Evolutionary conservation across 2,797 vertebrate genomes (phyloP), one percentile per base, ranked within the genome.

Genomic region (Gastrophryne carolinensis): DNA sequence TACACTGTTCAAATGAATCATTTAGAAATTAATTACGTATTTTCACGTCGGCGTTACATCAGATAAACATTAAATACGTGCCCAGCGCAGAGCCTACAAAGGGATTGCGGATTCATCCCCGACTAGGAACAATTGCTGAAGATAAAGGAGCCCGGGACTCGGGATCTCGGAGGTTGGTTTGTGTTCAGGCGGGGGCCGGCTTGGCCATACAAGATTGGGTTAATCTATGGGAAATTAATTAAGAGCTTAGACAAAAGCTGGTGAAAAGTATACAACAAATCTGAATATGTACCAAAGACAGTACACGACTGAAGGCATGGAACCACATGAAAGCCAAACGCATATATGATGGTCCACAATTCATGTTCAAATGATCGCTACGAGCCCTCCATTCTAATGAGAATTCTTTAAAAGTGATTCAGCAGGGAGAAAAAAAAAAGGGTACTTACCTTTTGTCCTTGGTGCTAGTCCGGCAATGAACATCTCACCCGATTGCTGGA

Each of bases 21-120:
- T 91, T 92, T 91, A 90, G 88, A 91, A 92, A 92, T 92, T 92
- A 92, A 92, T 92, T 92, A 91, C 81, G 87, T 90, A 89, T 92
- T 92, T 91, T 91, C 91, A 90, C n/a, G n/a, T n/a, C n/a, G 90
- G 90, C 89, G 84, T 87, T 88, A 89, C 88, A 90, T 90, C 9
- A 87, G 88, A 91, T 92, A 92, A 91, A 91, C 85, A 90, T 82
- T 71, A 75, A 81, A 86, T 15, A 41, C 1, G 39, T n/a, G 81
- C 61, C 69, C 78, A 73, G 62, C 66, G 12, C 73, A 81, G 75
- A 79, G 61, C 61, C 66, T 79, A 76, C 49, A 8, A 30, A 47
- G 53, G 57, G 73, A 75, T 75, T 75, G 68, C 50, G 64, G 63
- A 60, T 49, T 29, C 27, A 37, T 67, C 47, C 53, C n/a, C 15